Conservation (phyloP, 1,140 invertebrate genomes). For the Drosophila kurseongensis region DNA sequence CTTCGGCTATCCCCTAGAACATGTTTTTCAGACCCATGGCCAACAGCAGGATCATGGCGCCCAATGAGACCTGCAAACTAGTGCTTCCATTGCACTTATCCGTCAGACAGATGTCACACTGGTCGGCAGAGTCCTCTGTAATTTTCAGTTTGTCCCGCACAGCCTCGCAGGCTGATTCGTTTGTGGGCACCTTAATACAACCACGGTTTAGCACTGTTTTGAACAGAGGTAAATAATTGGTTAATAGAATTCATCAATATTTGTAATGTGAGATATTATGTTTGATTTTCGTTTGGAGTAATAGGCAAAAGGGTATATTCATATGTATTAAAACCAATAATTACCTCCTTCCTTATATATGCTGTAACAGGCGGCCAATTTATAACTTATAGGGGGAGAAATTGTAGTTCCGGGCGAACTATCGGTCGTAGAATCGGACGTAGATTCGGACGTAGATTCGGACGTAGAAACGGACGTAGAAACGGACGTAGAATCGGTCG, state of each 20-base stretch:
- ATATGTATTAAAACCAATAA: background rate
- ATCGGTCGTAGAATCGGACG: background rate
- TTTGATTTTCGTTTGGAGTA: background rate
- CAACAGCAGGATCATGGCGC: conserved; percentile 47
- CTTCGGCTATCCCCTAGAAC: conserved; percentile 1
- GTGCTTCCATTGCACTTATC: conserved; percentile 68
- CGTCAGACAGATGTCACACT: conserved; percentile 55
- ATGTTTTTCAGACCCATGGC: conserved; percentile 44
- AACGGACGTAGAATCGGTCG: conserved; percentile 9
- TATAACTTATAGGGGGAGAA: background rate
- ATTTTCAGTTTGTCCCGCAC: conserved; percentile 23
- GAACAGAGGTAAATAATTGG: background rate
- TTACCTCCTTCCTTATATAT: conserved; percentile 52
- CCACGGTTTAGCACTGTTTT: conserved; percentile 49
- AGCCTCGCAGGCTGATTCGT: conserved; percentile 50
- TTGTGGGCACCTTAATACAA: conserved; percentile 50
- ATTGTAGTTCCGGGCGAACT: background rate
- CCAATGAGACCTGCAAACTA: conserved; percentile 52
- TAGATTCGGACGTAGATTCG: background rate
- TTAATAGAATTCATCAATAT: background rate
- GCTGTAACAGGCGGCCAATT: conserved; percentile 62
- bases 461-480: background rate
- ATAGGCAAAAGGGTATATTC: background rate
- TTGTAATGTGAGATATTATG: too few species aligned
- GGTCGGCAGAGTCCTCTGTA: conserved; percentile 12